A percentile compares a stretch with the other conserved stretches of the same genome.
Conservation (phyloP, 2,113 vertebrate species). For the Pandion haliaetus region DNA sequence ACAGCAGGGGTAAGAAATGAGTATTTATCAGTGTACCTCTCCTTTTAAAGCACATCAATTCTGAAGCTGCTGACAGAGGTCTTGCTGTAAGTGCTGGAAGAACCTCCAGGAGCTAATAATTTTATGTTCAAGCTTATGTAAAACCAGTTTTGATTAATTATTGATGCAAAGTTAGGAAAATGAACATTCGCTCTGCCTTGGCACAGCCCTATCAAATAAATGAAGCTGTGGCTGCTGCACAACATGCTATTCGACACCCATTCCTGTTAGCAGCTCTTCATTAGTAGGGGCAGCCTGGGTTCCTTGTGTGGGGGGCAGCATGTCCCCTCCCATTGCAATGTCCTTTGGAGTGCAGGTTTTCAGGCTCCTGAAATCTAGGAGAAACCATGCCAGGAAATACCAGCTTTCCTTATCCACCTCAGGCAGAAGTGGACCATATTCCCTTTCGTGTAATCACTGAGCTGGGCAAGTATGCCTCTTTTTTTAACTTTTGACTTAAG, state of each 20-base stretch:
- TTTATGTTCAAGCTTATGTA: conserved; percentile 64
- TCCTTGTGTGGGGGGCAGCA: fast-evolving
- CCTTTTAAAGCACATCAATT: conserved; percentile 12
- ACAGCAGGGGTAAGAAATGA: neutral
- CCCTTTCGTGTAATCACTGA: neutral
- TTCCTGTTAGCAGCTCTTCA: neutral
- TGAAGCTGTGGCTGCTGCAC: neutral
- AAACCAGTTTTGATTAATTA: conserved; percentile 74
- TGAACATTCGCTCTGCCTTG: conserved; percentile 24
- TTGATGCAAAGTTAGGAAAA: conserved; percentile 73
- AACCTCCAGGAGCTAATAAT: conserved; percentile 66
- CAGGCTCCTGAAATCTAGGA: neutral
- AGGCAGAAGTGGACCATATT: neutral
- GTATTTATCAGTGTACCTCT: conserved; percentile 20
- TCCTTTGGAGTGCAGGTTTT: neutral
- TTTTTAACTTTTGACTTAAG: neutral
- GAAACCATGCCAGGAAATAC: neutral
- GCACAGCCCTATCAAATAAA: conserved; percentile 31
- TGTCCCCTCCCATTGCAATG: neutral
- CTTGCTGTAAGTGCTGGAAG: conserved; percentile 44
- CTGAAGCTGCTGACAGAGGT: conserved; percentile 32
- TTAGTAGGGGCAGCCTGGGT: neutral
- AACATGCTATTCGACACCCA: neutral
- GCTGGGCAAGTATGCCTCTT: neutral
- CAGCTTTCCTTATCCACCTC: neutral